Percentiles rank a stretch among this genome's conserved stretches.
Conservation (phyloP, 2,888 invertebrate genomes). For the Portevinia maculata region DNA sequence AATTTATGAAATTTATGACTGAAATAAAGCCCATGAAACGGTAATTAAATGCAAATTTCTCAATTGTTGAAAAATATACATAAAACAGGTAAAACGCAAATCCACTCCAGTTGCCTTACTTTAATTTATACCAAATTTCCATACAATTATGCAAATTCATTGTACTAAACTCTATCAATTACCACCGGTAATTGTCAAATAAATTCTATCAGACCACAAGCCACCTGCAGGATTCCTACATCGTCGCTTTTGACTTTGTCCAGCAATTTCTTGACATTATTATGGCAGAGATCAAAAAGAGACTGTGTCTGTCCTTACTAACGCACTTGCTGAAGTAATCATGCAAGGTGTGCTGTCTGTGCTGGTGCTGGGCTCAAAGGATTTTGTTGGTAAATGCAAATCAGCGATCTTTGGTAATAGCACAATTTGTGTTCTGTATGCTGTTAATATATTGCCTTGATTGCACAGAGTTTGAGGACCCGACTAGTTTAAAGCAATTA, state of each 20-base stretch:
- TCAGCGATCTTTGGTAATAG: conserved; percentile 64
- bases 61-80: conserved; percentile 26
- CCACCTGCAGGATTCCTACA: conserved; percentile 41
- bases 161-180: conserved; percentile 65
- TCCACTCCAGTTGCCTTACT: conserved; percentile 15
- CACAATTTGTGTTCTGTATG: conserved; percentile 19
- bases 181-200: conserved; percentile 67
- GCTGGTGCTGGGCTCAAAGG: conserved; percentile 1
- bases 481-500: conserved; percentile 49
- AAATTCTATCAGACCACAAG: conserved; percentile 47
- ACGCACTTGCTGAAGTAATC: conserved; percentile 17
- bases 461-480: neutral
- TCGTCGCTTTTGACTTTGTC: conserved; percentile 14
- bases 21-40: conserved; percentile 1
- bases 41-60: conserved; percentile 56
- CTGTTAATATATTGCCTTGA: neutral
- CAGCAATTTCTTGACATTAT: conserved; percentile 44
- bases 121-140: conserved; percentile 21
- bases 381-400: conserved; percentile 57
- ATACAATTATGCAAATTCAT: conserved; percentile 63
- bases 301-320: neutral
- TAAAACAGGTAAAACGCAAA: conserved; percentile 22
- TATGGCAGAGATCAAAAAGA: conserved; percentile 37
- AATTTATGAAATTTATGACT: neutral
- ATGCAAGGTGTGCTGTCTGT: conserved; percentile 13